Percentiles rank a stretch among this genome's conserved stretches.
Conservation (phyloP, 2,113 vertebrate species). For the Onychostoma macrolepis region DNA sequence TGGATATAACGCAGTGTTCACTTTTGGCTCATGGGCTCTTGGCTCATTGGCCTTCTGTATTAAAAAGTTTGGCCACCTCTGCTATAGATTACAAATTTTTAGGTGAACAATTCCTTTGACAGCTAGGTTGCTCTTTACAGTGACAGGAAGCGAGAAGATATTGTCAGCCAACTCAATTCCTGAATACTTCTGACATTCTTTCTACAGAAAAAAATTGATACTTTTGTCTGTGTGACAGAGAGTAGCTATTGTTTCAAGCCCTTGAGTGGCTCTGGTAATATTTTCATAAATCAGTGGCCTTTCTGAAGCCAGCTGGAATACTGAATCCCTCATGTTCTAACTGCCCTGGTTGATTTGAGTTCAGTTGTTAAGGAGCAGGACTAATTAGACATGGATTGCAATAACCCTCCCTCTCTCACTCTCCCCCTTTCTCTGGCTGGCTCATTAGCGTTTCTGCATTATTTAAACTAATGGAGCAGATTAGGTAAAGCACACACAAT, state of each 20-base stretch:
- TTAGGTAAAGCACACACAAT: conserved; percentile 57
- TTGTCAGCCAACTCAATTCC: background rate
- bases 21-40: no score
- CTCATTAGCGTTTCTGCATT: conserved; percentile 58
- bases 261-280: conserved; percentile 34
- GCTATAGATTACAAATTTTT: background rate
- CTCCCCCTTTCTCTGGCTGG: conserved; percentile 35
- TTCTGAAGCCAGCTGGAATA: conserved; percentile 34
- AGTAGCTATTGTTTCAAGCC: conserved; percentile 17
- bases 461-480: conserved; percentile 57
- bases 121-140: background rate
- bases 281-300: conserved; percentile 55
- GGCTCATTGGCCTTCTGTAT: no score
- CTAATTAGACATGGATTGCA: conserved; percentile 60
- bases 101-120: background rate
- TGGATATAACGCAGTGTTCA: no score
- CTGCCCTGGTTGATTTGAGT: conserved; percentile 50
- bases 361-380: conserved; percentile 54
- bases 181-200: conserved; percentile 16
- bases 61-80: no score
- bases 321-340: conserved; percentile 56
- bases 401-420: conserved; percentile 48
- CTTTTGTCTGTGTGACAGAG: conserved; percentile 29
- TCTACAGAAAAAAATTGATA: background rate
- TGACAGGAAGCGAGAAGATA: conserved; percentile 3